Evolutionary conservation across 2,113 vertebrate species (phyloP).

Genomic region (Motacilla tschutschensis): DNA sequence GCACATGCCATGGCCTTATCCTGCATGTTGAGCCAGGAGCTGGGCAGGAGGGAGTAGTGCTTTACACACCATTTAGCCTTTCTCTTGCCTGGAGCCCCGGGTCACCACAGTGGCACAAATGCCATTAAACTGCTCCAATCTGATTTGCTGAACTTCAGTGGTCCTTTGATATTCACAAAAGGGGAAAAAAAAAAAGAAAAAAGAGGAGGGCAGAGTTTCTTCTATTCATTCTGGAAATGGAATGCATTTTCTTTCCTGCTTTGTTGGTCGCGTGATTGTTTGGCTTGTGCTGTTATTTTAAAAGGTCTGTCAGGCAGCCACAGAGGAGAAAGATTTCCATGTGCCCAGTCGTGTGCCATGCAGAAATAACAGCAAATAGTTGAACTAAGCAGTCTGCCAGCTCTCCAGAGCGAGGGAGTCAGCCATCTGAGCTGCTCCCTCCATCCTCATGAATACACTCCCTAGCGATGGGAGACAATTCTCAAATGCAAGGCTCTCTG

Average conservation of each 20-base stretch:
- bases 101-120: background rate
- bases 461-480: background rate
- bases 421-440: background rate
- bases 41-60: background rate
- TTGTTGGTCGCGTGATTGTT: background rate
- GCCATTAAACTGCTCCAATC: background rate
- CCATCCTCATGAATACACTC: background rate
- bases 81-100: background rate
- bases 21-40: background rate
- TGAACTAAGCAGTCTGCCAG: background rate
- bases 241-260: constrained; percentile 30
- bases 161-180: background rate
- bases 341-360: background rate
- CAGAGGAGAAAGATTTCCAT: background rate
- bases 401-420: fast-evolving
- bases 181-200: too few relatives aligned
- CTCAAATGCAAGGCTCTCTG: background rate
- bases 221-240: constrained; percentile 1
- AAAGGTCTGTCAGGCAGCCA: constrained; percentile 23
- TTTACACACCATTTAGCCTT: background rate
- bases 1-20: background rate
- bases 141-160: background rate
- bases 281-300: constrained; percentile 5
- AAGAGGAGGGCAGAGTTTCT: background rate
- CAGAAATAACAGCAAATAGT: constrained; percentile 12